Base-by-base conservation (phyloP, 1,140 invertebrate species). In the Drosophila parabipectinata region DNA sequence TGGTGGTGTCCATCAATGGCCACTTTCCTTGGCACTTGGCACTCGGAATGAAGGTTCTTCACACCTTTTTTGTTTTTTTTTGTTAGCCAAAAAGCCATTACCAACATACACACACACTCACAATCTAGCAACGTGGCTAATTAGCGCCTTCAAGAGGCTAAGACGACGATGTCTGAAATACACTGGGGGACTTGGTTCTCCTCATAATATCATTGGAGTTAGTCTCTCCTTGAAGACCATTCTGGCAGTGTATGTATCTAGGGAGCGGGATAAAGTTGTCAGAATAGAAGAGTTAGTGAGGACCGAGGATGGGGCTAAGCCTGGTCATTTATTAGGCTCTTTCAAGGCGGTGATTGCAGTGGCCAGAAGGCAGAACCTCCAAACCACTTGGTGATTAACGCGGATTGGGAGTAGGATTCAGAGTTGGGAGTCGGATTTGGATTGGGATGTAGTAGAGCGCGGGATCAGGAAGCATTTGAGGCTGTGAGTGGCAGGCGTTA, bases 61-160 rank as follows among this genome's bases (percentile, higher is more conserved):
- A 53, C 44, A 64, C 59, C 72, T 75, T 41, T 50, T 28, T 7
- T 28, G 0, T 28, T 7, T 51, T 32, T 32, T 62, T 52, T 60
- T 58, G 52, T 37, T 37, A 12, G 59, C 69, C 60, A 66, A 67
- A 44, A 74, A 75, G 41, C 62, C 69, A 87, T 67, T 67, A 74
- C 63, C 63, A 78, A 67, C 50, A 67, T 24, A 62, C 80, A 67
- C 21, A 18, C 18, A 18, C 18, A 18, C 18, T 18, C 18, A 79
- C 69, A 63, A 79, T 69, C 67, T 39, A 32, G 10, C 80, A 83
- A 67, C 73, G 72, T 84, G 74, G 77, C 82, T 85, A 85, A 85
- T 85, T 85, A 85, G 78, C 82, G 82, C 64, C 69, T 82, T 71
- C 52, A 56, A 18, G 58, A 72, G 77, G 72, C 4, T 4, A 12